These are phyloP conservation scores for Zelostemma sp. DNA, from an alignment of 1,140 invertebrate species.

Conservation along the genomic window DNA sequence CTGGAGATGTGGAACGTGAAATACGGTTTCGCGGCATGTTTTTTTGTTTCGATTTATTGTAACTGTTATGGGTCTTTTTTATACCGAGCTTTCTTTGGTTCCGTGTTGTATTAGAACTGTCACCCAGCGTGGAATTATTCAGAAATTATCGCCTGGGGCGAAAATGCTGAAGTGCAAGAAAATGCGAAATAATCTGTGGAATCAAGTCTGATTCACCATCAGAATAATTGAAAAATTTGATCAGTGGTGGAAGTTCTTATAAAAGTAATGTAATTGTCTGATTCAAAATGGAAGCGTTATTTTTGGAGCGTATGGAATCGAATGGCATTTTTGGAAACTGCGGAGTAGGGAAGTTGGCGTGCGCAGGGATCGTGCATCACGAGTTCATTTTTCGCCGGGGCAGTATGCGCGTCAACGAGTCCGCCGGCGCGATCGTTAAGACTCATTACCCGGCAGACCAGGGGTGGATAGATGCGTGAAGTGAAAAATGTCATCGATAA, in stretches of 20 bases:
- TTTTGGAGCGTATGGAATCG: background rate
- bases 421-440: conserved; percentile 56
- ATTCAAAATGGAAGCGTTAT: no score
- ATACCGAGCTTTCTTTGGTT: no score
- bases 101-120: no score
- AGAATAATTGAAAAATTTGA: no score
- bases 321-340: conserved; percentile 23
- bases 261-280: no score
- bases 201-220: no score
- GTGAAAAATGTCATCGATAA: conserved; percentile 55
- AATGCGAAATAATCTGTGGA: no score
- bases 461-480: conserved; percentile 49
- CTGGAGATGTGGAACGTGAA: background rate
- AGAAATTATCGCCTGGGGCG: no score
- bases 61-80: no score
- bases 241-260: no score
- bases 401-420: conserved; percentile 56
- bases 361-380: conserved; percentile 58
- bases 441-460: conserved; percentile 60
- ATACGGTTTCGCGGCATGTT: background rate
- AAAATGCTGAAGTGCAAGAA: no score
- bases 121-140: no score
- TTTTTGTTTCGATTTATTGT: background rate
- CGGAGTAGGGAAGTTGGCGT: conserved; percentile 47
- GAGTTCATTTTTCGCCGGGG: conserved; percentile 58